These are phyloP conservation scores for Amphipoea oculea DNA, from an alignment of 2,888 invertebrate species.

Conservation along the genomic window DNA sequence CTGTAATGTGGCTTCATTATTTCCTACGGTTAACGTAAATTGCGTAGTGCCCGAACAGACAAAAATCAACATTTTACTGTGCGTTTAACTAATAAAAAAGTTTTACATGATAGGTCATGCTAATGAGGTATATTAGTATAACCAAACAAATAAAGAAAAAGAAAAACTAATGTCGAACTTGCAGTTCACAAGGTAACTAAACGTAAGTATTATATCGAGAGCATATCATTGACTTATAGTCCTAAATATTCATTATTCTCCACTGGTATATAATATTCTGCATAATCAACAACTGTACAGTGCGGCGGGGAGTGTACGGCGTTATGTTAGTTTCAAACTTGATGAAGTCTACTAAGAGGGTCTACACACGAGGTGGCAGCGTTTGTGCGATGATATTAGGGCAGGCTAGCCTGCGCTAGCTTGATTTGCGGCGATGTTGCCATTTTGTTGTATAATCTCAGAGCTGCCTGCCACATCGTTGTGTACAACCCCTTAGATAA, in stretches of 20 bases:
- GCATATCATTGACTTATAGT: conserved; percentile 87
- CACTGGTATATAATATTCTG: conserved; percentile 85
- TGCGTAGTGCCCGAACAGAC: conserved; percentile 59
- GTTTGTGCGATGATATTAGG: conserved; percentile 7
- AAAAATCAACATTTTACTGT: conserved; percentile 71
- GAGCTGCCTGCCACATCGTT: not conserved
- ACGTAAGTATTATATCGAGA: conserved; percentile 84
- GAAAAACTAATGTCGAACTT: conserved; percentile 85
- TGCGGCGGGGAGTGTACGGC: conserved; percentile 67
- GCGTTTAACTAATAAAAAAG: conserved; percentile 73
- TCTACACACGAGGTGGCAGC: conserved; percentile 18
- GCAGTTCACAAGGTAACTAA: conserved; percentile 89
- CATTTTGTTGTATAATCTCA: not conserved
- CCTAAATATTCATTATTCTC: conserved; percentile 80
- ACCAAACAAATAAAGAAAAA: conserved; percentile 78
- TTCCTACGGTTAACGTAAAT: conserved; percentile 57
- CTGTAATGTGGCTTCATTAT: conserved; percentile 60
- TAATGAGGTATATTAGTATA: conserved; percentile 86
- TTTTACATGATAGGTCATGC: conserved; percentile 85
- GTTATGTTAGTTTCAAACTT: conserved; percentile 42
- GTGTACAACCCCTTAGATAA: conserved; percentile 19
- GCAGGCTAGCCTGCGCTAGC: conserved; percentile 2
- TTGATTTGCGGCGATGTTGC: not conserved
- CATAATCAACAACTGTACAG: conserved; percentile 80
- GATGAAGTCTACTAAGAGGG: not conserved